Conservation (phyloP, 2,113 vertebrate species). For the Corythornis madagascariensis region DNA sequence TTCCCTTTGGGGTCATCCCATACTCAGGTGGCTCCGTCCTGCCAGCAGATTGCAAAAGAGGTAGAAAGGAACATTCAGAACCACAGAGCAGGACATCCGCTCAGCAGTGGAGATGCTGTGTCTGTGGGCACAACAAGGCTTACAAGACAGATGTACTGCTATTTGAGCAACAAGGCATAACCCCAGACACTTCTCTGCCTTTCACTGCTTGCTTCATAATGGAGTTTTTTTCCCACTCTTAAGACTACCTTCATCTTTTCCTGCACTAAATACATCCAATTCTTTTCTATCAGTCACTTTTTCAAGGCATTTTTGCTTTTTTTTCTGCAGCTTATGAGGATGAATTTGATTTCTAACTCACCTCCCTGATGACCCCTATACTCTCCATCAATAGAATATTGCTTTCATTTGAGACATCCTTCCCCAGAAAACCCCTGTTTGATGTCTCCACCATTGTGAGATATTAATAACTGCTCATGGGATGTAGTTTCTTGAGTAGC, state of each 20-base stretch:
- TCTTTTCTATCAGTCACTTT: neutral
- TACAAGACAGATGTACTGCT: neutral
- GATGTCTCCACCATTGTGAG: fast-evolving
- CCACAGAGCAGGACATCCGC: neutral
- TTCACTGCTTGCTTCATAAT: neutral
- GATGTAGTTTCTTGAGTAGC: neutral
- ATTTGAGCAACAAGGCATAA: neutral
- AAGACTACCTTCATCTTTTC: neutral
- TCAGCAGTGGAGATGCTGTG: neutral
- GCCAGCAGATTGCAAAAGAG: neutral
- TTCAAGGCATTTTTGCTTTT: neutral
- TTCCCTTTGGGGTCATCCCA: neutral
- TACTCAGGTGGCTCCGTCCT: neutral
- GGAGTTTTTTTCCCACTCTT: neutral
- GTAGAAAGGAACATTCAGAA: neutral
- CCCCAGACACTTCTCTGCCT: neutral
- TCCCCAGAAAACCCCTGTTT: neutral
- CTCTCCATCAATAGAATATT: neutral
- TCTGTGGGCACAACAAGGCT: neutral
- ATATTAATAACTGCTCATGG: neutral
- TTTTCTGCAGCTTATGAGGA: neutral
- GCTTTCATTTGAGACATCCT: neutral
- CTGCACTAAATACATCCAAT: neutral
- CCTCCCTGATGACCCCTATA: neutral
- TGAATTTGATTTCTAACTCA: neutral